Conservation (phyloP, 2,113 vertebrate genomes). For the Sinocyclocheilus maitianheensis region DNA sequence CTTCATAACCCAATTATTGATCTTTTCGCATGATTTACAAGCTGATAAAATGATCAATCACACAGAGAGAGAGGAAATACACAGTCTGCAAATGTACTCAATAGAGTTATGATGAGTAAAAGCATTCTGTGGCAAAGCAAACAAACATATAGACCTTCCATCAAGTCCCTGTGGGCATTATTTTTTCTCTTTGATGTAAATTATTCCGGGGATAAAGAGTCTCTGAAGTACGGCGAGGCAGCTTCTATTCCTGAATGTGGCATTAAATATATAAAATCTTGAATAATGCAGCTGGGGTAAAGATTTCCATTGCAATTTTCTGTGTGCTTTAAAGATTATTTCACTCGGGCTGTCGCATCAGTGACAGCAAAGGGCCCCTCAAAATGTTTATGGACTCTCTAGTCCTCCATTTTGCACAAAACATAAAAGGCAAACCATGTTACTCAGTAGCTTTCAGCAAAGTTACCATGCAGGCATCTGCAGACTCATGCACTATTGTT, state of each 20-base stretch:
- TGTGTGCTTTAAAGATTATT: slow-evolving; percentile 31
- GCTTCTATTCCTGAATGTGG: slow-evolving; percentile 34
- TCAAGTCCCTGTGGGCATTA: slow-evolving; percentile 41
- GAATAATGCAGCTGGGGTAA: slow-evolving; percentile 42
- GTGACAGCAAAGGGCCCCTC: slow-evolving; percentile 18
- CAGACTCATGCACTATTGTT: slow-evolving; percentile 29
- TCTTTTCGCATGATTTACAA: slow-evolving; percentile 52
- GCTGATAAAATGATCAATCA: slow-evolving; percentile 51
- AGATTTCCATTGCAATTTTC: slow-evolving; percentile 30
- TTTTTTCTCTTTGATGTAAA: slow-evolving; percentile 47
- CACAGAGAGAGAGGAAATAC: background rate
- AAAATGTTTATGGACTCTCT: slow-evolving; percentile 30
- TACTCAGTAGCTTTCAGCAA: background rate
- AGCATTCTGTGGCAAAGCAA: slow-evolving; percentile 45
- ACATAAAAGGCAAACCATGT: slow-evolving; percentile 32
- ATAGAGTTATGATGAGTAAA: slow-evolving; percentile 32
- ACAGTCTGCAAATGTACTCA: slow-evolving; percentile 23
- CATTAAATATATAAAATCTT: slow-evolving; percentile 43
- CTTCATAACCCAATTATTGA: slow-evolving; percentile 50
- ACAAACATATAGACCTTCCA: slow-evolving; percentile 45
- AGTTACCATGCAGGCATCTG: slow-evolving; percentile 23
- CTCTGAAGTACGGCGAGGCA: slow-evolving; percentile 2
- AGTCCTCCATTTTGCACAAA: slow-evolving; percentile 36
- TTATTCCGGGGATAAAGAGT: slow-evolving; percentile 36
- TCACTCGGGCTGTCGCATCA: slow-evolving; percentile 4